Percentiles rank a stretch among this genome's conserved stretches.
Conservation (phyloP, 2,888 invertebrate species). For the Oegoconia quadripuncta region DNA sequence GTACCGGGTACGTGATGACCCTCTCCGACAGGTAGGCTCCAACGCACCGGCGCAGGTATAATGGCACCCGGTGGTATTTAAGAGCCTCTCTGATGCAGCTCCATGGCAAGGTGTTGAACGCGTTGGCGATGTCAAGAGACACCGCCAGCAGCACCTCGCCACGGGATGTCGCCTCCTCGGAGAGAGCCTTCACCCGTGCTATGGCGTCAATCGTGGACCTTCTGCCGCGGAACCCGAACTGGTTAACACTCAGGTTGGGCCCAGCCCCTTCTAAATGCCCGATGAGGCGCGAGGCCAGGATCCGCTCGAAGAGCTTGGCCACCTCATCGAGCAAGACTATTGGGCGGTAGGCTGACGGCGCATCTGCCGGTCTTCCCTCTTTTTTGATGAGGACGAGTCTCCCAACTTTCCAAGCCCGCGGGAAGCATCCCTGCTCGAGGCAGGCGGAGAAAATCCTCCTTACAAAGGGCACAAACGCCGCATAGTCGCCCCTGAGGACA, state of each 20-base stretch:
- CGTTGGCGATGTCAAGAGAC: no score
- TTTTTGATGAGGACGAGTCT: no score
- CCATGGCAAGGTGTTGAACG: neutral
- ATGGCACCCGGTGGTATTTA: neutral
- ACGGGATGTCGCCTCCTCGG: neutral
- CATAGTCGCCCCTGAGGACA: no score
- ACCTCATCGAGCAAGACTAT: slow-evolving; percentile 5
- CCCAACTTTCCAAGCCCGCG: no score
- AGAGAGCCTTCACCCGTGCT: neutral
- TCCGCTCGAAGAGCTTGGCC: no score
- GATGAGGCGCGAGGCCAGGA: neutral
- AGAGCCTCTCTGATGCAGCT: neutral
- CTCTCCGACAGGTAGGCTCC: neutral
- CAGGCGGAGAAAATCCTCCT: no score
- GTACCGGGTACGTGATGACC: no score
- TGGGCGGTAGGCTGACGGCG: no score
- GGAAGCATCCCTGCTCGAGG: no score
- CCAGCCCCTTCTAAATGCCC: neutral
- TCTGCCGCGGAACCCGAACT: no score
- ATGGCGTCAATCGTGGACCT: neutral
- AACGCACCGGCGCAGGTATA: neutral
- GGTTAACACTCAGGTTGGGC: neutral
- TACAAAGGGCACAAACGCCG: no score
- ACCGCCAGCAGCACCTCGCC: neutral
- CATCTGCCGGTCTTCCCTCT: no score